Evolutionary conservation across 2,113 vertebrate genomes (phyloP), one percentile per base, ranked within the genome.

Genomic region (Hystrix brachyura): DNA sequence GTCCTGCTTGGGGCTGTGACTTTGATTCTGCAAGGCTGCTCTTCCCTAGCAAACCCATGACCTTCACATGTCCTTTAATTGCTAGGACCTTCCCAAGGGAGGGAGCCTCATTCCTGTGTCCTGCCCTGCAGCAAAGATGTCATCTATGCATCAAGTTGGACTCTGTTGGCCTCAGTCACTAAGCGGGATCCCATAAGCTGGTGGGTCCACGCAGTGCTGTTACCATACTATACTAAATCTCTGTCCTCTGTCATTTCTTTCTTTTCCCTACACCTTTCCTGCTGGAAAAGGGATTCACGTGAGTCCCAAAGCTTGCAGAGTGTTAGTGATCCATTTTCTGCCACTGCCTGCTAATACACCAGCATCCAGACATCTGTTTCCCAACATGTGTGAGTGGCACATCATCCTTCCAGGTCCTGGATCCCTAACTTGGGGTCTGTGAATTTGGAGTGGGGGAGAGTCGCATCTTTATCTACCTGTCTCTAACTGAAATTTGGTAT

Each of bases 1-100:
- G 43, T 38, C 1, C 51, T 43, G 11, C 1, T 8, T 29, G 38
- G 13, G 7, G 23, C 0, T 0, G 17, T 51, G 29, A 4, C 79
- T 48, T 18, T 27, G 59, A 72, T 55, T 21, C 51, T 18, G 38
- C 13, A 2, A 0, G 60, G n/a, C 27, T 7, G 10, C 46, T 62
- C 71, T 46, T 32, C 51, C 72, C 29, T 18, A 4, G 19, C 38
- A 55, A 48, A 4, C 87, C 25, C 29, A 23, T 38, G 15, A 38
- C 15, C 15, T 25, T 27, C 21, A n/a, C 18, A 14, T 23, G 32
- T 82, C 25, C 34, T 43, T 27, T 34, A 79, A 10, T 17, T 57
- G 55, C 10, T 25, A n/a, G 27, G 32, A 25, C n/a, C 21, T 79
- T 29, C n/a, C 17, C 25, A 1, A 60, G 67, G 64, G 57, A 38